These are phyloP conservation scores for Gerris lacustris DNA, from an alignment of 2,888 invertebrate species.

Conservation along the genomic window DNA sequence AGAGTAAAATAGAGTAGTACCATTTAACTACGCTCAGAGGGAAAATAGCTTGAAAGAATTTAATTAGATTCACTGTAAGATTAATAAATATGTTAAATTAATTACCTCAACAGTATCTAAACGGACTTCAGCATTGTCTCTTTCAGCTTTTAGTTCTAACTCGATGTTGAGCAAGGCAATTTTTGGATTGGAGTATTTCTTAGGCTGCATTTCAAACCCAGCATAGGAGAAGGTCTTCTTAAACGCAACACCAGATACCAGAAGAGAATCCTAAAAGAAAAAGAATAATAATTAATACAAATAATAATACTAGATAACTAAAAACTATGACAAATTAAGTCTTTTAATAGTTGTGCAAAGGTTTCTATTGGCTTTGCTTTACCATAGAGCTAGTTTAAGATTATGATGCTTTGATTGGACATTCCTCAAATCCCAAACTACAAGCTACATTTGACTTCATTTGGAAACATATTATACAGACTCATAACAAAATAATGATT, in stretches of 20 bases:
- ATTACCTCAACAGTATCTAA: conserved; percentile 65
- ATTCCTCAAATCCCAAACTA: too few species aligned
- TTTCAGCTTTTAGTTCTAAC: conserved; percentile 91
- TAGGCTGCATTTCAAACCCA: conserved; percentile 99
- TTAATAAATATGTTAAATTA: background rate
- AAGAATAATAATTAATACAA: conserved; percentile 14
- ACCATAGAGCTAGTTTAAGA: background rate
- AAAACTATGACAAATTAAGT: background rate
- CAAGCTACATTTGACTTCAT: too few species aligned
- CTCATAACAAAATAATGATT: too few species aligned
- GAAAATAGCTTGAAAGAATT: background rate
- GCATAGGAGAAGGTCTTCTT: conserved; percentile 99
- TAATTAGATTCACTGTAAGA: too few species aligned
- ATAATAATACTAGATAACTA: background rate
- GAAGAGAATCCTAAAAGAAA: conserved; percentile 58
- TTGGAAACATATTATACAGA: too few species aligned
- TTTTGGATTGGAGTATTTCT: conserved; percentile 75
- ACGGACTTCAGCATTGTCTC: conserved; percentile 95
- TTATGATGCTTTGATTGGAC: background rate
- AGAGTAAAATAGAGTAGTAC: too few species aligned
- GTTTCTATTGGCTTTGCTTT: background rate
- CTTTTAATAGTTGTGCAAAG: too few species aligned
- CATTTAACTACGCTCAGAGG: background rate
- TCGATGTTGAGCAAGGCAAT: conserved; percentile 96
- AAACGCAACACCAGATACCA: conserved; percentile 92